Base-by-base conservation (phyloP, 2,797 vertebrate species). In the Pteronotus mesoamericanus region DNA sequence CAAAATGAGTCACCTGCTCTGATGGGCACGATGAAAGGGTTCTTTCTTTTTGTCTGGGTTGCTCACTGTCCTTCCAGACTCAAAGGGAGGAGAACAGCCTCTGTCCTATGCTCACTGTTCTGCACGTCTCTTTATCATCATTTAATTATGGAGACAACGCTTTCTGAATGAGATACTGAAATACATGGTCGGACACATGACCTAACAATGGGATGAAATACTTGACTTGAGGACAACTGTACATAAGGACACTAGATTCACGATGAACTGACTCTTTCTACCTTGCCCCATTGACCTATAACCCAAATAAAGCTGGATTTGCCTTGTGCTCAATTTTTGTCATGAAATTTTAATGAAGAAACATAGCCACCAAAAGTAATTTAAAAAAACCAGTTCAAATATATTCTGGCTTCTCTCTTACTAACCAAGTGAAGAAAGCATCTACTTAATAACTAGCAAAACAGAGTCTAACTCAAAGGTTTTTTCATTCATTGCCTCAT, bases 21-120 rank as follows among this genome's bases (percentile, higher is more conserved):
- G 87, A 83, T 18, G 39, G 82, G 75, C 57, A 88, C 2, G 78
- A 89, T 92, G 92, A 97, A 96, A 96, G 75, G 64, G 48, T 32
- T 77, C 96, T 97, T 96, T 95, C 90, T 95, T 91, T 94, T 55
- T 64, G 55, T 93, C 83, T 96, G 79, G 39, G 34, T 87, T 86
- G 75, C 78, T 89, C 64, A 16, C 64, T 86, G 69, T 53, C 82
- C 75, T 96, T 91, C 82, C n/a, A 92, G 94, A 90, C 66, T 89
- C 69, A 94, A 87, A 96, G 84, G 46, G 22, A 88, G 92, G 72
- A 55, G 85, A 86, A 68, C 86, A 95, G 74, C 39, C 46, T 92
- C 72, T 71, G 22, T 55, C 71, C 39, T 44, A 19, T 24, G 77
- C 69, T 29, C 6, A 53, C 64, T 26, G 48, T 68, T 78, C 92